Evolutionary conservation across 2,797 vertebrate species (phyloP).

Genomic region (Selene dorsalis): DNA sequence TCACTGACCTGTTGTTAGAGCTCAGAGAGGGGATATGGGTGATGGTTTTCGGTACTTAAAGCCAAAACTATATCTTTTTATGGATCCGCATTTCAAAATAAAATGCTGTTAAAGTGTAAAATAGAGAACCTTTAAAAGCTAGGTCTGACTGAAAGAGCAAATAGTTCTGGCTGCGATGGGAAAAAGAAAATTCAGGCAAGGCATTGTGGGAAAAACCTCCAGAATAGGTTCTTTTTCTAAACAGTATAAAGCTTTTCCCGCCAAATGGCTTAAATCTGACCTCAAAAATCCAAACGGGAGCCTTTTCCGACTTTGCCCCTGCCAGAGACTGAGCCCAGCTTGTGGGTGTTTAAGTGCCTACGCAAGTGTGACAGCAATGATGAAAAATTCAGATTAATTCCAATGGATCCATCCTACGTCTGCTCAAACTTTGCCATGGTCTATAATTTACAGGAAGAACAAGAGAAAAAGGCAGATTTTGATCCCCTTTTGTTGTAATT

Average conservation of each 20-base stretch:
- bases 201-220: slow-evolving; percentile 4
- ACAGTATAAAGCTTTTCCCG: slow-evolving; percentile 22
- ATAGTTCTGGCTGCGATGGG: slow-evolving; percentile 1
- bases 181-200: slow-evolving; percentile 31
- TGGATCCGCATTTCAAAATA: too few species aligned
- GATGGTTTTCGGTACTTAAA: too few species aligned
- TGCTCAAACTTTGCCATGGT: slow-evolving; percentile 42
- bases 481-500: slow-evolving; percentile 57
- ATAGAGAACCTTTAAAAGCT: background rate
- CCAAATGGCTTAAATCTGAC: slow-evolving; percentile 48
- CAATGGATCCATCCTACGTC: slow-evolving; percentile 55
- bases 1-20: too few species aligned
- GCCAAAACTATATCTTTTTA: too few species aligned
- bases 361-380: slow-evolving; percentile 46
- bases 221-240: slow-evolving; percentile 52
- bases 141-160: background rate
- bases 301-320: slow-evolving; percentile 44
- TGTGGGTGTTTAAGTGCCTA: slow-evolving; percentile 44
- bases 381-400: slow-evolving; percentile 65
- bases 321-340: slow-evolving; percentile 33
- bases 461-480: slow-evolving; percentile 42
- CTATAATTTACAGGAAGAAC: slow-evolving; percentile 58
- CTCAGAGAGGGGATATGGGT: too few species aligned
- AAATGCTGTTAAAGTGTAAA: too few species aligned
- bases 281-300: slow-evolving; percentile 36